Percentiles rank a stretch among this genome's conserved stretches.
These are phyloP conservation scores for Pampusana beccarii DNA, from an alignment of 2,113 vertebrate species.

Conservation along the genomic window DNA sequence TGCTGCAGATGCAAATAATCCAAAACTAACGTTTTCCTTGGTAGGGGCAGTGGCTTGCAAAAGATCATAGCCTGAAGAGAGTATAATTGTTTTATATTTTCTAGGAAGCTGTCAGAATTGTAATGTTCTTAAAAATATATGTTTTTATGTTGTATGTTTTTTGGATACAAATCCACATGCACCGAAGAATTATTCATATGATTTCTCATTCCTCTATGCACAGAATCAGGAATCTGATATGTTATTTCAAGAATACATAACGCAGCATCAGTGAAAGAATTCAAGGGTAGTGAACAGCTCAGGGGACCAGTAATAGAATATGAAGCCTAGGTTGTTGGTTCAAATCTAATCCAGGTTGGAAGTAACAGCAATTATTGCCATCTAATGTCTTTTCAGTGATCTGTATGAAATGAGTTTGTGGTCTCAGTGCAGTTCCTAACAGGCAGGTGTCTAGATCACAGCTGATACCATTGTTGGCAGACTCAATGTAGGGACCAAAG, in stretches of 20 bases:
- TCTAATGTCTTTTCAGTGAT: conserved; percentile 46
- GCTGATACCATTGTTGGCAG: neutral
- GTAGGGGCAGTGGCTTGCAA: neutral
- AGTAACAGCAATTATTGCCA: conserved; percentile 49
- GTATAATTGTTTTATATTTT: neutral
- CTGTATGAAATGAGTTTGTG: conserved; percentile 57
- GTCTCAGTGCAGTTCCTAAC: conserved; percentile 15
- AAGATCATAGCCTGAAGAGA: neutral
- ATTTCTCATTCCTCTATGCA: neutral
- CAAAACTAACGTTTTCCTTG: neutral
- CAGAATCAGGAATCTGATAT: conserved; percentile 19
- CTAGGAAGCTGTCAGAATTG: neutral
- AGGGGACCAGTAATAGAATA: conserved; percentile 51
- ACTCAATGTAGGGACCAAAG: neutral
- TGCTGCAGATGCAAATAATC: neutral
- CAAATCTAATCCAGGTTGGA: conserved; percentile 58
- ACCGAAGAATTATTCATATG: neutral
- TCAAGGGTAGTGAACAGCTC: neutral
- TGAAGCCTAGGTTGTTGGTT: conserved; percentile 38
- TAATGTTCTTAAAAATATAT: neutral
- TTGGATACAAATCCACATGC: neutral
- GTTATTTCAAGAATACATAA: neutral
- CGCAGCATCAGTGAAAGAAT: neutral
- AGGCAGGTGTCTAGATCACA: conserved; percentile 31
- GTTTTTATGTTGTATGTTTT: neutral